Base-by-base conservation (phyloP, 2,113 vertebrate species). In the Paradisaea rubra region DNA sequence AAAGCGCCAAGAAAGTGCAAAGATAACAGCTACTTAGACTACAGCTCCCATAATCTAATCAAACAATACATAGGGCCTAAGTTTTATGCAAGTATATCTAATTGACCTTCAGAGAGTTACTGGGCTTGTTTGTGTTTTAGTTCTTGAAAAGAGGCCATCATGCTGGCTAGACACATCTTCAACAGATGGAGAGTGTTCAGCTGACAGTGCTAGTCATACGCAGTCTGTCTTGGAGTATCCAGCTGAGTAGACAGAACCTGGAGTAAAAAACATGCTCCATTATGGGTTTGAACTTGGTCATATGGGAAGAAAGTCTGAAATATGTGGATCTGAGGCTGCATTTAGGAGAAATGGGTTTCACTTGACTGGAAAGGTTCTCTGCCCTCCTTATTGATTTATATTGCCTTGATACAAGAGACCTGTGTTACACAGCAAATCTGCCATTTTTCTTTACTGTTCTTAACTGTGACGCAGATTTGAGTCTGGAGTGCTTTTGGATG, bases 201-300 rank as follows among this genome's bases (percentile, higher is more conserved):
- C 61, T 7, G 21, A 24, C 31, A 19, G 5, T 53, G 28, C 16
- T 8, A 22, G 59, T 61, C 28, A 14, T 41, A 50, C 0, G 0
- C 28, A 56, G 24, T 22, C 35, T 81, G 21, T 84, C 8, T 59
- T 53, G 8, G 10, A 44, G 15, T 61, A 45, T 59, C 47, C 14
- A 5, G 10, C 6, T n/a, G 28, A 77, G 23, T 39, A 61, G 71
- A 23, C 19, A 35, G 22, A 27, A 76, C 11, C 10, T 80, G 37
- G 17, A 57, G 9, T 66, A n/a, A 70, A 86, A 57, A 49, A 8
- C 9, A 3, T 73, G 31, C 9, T 86, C 18, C 7, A 1, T 44
- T 83, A 19, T 56, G 23, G 50, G 15, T 77, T 88, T 80, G 18
- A 16, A 8, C 18, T 80, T 70, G 54, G 8, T 83, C 20, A 9